A percentile compares a stretch with the other conserved stretches of the same genome.
Conservation (phyloP, 2,797 vertebrate genomes). For the Trachops cirrhosus region DNA sequence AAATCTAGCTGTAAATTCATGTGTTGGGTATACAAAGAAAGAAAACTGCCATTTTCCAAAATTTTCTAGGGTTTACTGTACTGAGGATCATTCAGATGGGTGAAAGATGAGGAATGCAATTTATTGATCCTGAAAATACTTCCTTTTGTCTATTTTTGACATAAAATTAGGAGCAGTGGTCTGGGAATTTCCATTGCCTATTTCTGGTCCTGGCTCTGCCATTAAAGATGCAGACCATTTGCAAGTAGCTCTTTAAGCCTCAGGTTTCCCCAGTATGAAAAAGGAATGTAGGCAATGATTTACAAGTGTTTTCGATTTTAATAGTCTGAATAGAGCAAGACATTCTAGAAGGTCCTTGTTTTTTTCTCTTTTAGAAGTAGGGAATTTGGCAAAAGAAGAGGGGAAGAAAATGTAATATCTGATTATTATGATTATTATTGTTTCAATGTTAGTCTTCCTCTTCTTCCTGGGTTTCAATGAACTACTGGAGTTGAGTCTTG, state of each 20-base stretch:
- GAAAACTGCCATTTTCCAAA: not conserved
- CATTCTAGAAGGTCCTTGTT: not conserved
- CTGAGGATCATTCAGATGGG: not conserved
- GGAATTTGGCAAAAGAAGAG: not conserved
- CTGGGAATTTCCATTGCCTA: not conserved
- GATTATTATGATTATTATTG: not conserved
- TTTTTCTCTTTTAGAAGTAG: not conserved
- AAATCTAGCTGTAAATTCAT: not conserved
- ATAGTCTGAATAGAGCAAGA: not conserved
- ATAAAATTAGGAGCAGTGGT: not conserved
- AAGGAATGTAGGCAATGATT: not conserved
- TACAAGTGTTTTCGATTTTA: not conserved
- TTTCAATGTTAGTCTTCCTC: not conserved
- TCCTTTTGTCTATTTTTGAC: not conserved
- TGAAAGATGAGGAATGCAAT: not conserved
- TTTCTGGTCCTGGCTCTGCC: not conserved
- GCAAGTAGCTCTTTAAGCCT: not conserved
- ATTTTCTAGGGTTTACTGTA: not conserved
- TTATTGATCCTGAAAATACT: slow-evolving; percentile 26
- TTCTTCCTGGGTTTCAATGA: not conserved
- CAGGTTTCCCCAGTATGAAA: not conserved
- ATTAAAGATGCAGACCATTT: not conserved
- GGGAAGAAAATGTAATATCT: not conserved
- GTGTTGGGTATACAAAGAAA: not conserved
- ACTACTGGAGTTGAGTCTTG: not conserved